Evolutionary conservation across 2,797 vertebrate genomes (phyloP), one percentile per base, ranked within the genome.

Genomic region (Ispidina picta): DNA sequence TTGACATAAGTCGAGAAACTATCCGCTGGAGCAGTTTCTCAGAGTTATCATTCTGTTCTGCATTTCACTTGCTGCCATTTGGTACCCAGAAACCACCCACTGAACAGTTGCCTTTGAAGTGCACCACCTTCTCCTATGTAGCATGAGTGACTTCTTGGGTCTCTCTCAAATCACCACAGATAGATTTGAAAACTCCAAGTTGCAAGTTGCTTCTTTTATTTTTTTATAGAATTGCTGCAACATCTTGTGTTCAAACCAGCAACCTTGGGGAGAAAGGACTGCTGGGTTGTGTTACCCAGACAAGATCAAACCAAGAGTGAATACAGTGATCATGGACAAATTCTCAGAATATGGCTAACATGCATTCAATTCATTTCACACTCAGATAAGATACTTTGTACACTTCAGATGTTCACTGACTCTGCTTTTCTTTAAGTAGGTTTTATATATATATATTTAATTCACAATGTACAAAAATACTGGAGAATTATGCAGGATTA

Each of bases 71-170:
- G 48, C 77, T 86, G 77, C 71, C 86, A 87, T 93, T 56, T 95
- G 91, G 71, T 70, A 91, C 83, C 5, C 58, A 87, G 92, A 89
- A 92, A 49, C 94, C 95, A 83, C 91, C 87, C 87, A 94, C 92
- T 87, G 89, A 93, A 95, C 90, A 90, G 90, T 91, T 94, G 93
- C 66, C 76, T 87, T 41, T 60, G 33, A 77, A 89, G 79, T 48
- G 37, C 79, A 78, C 28, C 74, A 75, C 59, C 70, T 75, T 92
- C 70, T 79, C 60, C 71, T 49, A 2, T 48, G 31, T 20, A 60
- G 60, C 37, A 44, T 87, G 68, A 93, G 64, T 83, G 89, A 95
- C 83, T 92, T 94, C 89, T 91, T 83, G 83, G 77, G 83, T 79
- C 43, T 90, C 70, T 93, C 73, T 89, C 77, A 84, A 70, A 84